These are phyloP conservation scores for Merodon equestris DNA, from an alignment of 2,888 invertebrate genomes.

Conservation along the genomic window DNA sequence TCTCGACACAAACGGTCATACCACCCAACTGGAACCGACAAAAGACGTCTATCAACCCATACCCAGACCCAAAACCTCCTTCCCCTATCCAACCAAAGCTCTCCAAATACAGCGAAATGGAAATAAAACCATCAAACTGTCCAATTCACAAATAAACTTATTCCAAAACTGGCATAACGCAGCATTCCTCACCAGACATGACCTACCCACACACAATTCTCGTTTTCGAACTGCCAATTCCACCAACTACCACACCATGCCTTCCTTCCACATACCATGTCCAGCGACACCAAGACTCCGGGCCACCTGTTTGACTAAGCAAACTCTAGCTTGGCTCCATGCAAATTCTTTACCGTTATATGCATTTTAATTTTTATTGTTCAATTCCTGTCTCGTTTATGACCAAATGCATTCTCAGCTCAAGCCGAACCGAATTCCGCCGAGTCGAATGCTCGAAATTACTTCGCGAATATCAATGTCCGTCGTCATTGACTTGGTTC, in stretches of 20 bases:
- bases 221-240: neutral
- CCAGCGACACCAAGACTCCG: neutral
- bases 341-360: slow-evolving; percentile 33
- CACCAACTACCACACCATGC: slow-evolving; percentile 3
- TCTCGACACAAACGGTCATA: too few relatives aligned
- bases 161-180: slow-evolving; percentile 19
- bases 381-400: neutral
- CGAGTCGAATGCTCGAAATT: slow-evolving; percentile 26
- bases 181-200: slow-evolving; percentile 34
- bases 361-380: slow-evolving; percentile 51
- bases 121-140: too few relatives aligned
- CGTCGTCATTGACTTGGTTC: slow-evolving; percentile 16
- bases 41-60: too few relatives aligned
- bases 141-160: slow-evolving; percentile 12
- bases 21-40: too few relatives aligned
- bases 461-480: slow-evolving; percentile 34
- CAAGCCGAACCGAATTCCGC: slow-evolving; percentile 28
- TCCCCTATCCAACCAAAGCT: too few relatives aligned
- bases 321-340: slow-evolving; percentile 11
- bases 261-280: slow-evolving; percentile 24
- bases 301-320: slow-evolving; percentile 36
- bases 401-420: slow-evolving; percentile 13
- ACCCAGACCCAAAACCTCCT: too few relatives aligned
- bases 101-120: too few relatives aligned
- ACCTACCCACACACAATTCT: slow-evolving; percentile 35